Evolutionary conservation across 2,888 invertebrate species (phyloP), one percentile per base, ranked within the genome.

Genomic region (Drosophila leonis): DNA sequence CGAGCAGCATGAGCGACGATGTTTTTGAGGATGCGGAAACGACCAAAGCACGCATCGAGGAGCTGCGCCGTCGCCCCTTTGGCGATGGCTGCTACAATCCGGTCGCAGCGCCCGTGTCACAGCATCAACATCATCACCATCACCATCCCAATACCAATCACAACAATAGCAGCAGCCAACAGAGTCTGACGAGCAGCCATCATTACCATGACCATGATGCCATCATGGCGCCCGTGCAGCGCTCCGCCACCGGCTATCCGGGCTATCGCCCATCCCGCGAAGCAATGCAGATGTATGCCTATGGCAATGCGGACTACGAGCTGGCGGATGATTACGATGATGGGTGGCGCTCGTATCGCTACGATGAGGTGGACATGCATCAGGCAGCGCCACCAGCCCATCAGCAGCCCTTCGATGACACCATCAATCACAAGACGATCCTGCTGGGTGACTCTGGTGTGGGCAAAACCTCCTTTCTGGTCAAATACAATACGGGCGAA

Each of bases 361-460:
- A 93, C 64, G 93, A 93, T 20, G 93, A 93, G 33, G 92, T 92
- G 24, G 92, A 92, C 37, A 91, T 91, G 92, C 82, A 88, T 64
- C 71, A 75, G 35, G n/a, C 71, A 13, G 83, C 66, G 55, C 72
- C 78, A 20, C 66, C 66, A 4, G 78, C 76, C 2, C 84, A 88
- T 24, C 77, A 79, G 49, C 90, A 71, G 65, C 90, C 90, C 35
- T 93, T 92, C 69, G 92, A 92, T 44, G 95, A 96, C 84, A 94
- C 95, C 69, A 94, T 94, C 64, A 94, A 95, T 86, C 96, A 96
- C 90, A 96, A 96, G 97, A 98, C 98, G 70, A 98, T 98, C 85
- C 94, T 98, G n/a, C 94, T 98, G 37, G 98, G 98, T 1, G 98
- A 98, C 94, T 98, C 97, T 76, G 98, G 98, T 8, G 98, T 98